Evolutionary conservation across 1,140 invertebrate species (phyloP).

Genomic region (Oryctes rhinoceros): DNA sequence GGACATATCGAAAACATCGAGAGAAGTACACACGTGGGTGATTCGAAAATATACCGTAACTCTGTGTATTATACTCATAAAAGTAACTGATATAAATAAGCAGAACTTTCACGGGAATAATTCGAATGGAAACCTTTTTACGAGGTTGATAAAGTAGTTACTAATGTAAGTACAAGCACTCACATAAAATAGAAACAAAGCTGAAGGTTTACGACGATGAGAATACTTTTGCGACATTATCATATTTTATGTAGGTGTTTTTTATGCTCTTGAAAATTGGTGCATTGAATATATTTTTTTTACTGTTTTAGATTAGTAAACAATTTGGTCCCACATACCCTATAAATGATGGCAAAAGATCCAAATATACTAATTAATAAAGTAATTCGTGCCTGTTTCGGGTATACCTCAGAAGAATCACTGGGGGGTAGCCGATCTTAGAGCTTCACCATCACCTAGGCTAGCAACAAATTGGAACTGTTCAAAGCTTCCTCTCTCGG

Average conservation of each 20-base stretch:
- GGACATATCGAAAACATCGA: not conserved
- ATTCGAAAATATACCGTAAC: conserved; percentile 1
- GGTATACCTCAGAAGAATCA: too few relatives aligned
- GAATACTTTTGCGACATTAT: not conserved
- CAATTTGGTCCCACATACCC: not conserved
- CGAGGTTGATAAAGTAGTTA: conserved; percentile 6
- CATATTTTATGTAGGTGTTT: not conserved
- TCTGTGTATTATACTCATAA: not conserved
- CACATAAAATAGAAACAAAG: not conserved
- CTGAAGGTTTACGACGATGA: not conserved
- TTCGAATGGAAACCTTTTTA: conserved; percentile 1
- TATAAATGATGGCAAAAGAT: too few relatives aligned
- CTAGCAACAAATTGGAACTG: too few relatives aligned
- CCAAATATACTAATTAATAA: too few relatives aligned
- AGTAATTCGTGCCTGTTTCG: too few relatives aligned
- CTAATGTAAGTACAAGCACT: not conserved
- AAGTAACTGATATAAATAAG: conserved; percentile 22
- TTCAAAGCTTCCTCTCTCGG: too few relatives aligned
- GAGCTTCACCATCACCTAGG: too few relatives aligned
- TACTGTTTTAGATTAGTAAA: not conserved
- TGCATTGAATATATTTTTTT: not conserved
- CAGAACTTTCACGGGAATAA: not conserved
- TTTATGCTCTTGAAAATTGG: not conserved
- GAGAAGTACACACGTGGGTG: not conserved
- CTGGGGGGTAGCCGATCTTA: too few relatives aligned